Evolutionary conservation across 2,888 invertebrate species (phyloP).

Genomic region (Rapana venosa): DNA sequence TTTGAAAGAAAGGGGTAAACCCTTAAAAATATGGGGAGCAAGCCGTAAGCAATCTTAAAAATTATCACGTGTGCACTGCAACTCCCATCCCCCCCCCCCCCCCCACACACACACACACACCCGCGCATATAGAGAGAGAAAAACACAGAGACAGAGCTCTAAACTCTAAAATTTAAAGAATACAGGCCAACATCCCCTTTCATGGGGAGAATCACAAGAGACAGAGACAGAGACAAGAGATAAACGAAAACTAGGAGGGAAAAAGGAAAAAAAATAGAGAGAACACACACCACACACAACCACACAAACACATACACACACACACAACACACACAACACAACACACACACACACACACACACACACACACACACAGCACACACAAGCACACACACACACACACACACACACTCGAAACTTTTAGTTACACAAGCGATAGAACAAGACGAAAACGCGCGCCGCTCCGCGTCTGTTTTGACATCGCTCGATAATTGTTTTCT

Average conservation of each 20-base stretch:
- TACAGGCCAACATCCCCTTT: neutral
- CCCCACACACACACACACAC: neutral
- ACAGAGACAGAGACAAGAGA: neutral
- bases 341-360: constrained; percentile 6
- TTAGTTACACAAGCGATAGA: neutral
- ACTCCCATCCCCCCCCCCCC: no score
- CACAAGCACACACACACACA: neutral
- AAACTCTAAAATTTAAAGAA: neutral
- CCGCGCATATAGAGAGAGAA: neutral
- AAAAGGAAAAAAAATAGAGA: neutral
- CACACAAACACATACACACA: neutral
- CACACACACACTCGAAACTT: neutral
- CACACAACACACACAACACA: neutral
- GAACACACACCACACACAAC: neutral
- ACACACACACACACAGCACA: constrained; percentile 4
- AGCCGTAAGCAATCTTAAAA: no score
- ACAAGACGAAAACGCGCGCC: neutral
- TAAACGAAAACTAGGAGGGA: neutral
- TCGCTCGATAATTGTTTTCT: neutral
- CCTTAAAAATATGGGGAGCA: no score
- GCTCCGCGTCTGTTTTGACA: constrained; percentile 4
- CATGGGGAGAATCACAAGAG: neutral
- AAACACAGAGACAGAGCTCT: neutral
- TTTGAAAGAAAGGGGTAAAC: no score
- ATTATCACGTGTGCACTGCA: no score